Evolutionary conservation across 2,113 vertebrate species (phyloP).

Genomic region (Lutjanus erythropterus): DNA sequence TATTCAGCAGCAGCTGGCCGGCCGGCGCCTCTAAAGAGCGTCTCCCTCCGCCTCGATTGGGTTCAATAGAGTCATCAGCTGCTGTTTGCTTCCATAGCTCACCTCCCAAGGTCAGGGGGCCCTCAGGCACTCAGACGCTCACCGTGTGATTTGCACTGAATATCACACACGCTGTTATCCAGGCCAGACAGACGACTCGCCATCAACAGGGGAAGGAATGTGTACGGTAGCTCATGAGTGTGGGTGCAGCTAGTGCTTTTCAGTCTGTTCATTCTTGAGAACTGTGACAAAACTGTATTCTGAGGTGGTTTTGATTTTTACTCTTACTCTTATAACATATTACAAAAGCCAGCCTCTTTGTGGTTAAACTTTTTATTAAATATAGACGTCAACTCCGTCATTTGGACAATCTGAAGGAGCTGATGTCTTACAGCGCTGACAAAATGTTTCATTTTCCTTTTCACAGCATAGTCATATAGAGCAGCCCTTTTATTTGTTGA

Average conservation of each 20-base stretch:
- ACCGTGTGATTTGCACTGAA: conserved; percentile 20
- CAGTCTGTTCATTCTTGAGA: too few species aligned
- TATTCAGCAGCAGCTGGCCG: conserved; percentile 26
- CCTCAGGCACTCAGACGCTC: conserved; percentile 36
- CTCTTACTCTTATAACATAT: too few species aligned
- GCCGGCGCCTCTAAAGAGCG: conserved; percentile 13
- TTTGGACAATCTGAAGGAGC: too few species aligned
- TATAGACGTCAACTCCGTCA: too few species aligned
- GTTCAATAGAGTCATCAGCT: conserved; percentile 42
- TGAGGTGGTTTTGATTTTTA: too few species aligned
- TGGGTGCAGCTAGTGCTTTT: not conserved
- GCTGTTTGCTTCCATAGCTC: not conserved
- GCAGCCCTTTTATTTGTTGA: too few species aligned
- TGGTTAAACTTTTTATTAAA: too few species aligned
- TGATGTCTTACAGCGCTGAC: too few species aligned
- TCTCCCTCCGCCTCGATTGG: conserved; percentile 28
- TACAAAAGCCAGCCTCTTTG: too few species aligned
- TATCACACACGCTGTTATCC: conserved; percentile 29
- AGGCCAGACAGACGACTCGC: not conserved
- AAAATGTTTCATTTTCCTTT: too few species aligned
- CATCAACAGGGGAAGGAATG: not conserved
- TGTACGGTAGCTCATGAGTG: not conserved
- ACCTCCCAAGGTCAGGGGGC: conserved; percentile 22
- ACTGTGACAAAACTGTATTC: too few species aligned
- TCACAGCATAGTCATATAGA: too few species aligned